Conservation (phyloP, 2,113 vertebrate species). For the Geococcyx californianus region DNA sequence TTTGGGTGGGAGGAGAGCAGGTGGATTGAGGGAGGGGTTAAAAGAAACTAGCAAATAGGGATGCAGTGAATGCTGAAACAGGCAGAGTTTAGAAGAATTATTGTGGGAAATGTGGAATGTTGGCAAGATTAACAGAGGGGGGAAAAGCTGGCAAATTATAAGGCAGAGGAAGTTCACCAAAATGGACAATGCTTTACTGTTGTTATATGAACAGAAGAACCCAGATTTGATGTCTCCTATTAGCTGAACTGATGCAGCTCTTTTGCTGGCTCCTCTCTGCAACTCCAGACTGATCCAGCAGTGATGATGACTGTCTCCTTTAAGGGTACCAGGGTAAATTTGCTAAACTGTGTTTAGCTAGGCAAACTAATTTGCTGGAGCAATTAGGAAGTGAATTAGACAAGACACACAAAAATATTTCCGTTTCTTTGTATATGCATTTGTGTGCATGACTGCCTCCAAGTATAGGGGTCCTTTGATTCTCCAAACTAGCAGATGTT, state of each 20-base stretch:
- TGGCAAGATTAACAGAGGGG: not conserved
- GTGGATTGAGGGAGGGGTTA: not conserved
- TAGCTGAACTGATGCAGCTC: not conserved
- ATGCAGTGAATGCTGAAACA: not conserved
- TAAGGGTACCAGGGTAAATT: not conserved
- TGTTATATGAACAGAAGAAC: not conserved
- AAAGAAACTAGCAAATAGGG: not conserved
- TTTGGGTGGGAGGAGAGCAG: not conserved
- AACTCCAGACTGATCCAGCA: not conserved
- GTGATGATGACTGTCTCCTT: not conserved
- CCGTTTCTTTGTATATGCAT: conserved; percentile 42
- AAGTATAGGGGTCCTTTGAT: conserved; percentile 26
- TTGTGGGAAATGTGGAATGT: not conserved
- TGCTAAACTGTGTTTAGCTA: not conserved
- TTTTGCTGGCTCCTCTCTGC: not conserved
- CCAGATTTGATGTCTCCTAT: not conserved
- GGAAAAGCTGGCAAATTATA: not conserved
- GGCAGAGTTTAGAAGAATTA: not conserved
- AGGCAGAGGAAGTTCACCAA: not conserved
- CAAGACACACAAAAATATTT: conserved; percentile 8
- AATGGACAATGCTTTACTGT: not conserved
- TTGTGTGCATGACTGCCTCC: conserved; percentile 43
- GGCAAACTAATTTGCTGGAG: conserved; percentile 13
- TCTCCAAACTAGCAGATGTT: conserved; percentile 7
- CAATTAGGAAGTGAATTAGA: conserved; percentile 57